A percentile compares a stretch with the other conserved stretches of the same genome.
Conservation (phyloP, 92 coral and sea anemone species). For the Palythoa grandiflora region DNA sequence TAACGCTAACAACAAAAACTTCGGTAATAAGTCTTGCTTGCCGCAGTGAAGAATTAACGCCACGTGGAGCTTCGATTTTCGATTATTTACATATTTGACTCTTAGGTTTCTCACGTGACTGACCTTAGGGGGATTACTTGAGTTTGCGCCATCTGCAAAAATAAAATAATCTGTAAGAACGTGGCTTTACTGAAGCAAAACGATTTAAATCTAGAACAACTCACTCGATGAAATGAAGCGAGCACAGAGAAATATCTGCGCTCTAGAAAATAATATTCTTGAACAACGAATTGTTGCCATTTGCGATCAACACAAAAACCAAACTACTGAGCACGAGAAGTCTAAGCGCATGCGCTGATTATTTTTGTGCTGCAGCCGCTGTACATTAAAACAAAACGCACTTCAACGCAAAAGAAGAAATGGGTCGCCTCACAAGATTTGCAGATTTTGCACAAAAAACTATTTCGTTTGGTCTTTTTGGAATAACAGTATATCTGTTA, state of each 20-base stretch:
- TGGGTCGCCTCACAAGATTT: conserved; percentile 29
- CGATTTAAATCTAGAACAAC: background rate
- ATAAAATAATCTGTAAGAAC: background rate
- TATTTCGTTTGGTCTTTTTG: conserved; percentile 46
- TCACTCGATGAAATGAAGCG: conserved; percentile 35
- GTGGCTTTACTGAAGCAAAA: background rate
- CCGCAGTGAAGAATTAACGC: no score
- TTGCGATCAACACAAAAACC: background rate
- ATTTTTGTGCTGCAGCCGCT: background rate
- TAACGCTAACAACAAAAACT: no score
- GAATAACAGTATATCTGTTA: conserved; percentile 36
- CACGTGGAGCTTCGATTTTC: no score
- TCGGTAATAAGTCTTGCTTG: no score
- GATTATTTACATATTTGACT: background rate
- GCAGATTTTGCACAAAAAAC: conserved; percentile 48
- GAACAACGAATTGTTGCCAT: conserved; percentile 43
- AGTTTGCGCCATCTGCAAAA: conserved; percentile 34
- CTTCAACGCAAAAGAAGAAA: background rate
- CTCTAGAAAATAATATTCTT: background rate
- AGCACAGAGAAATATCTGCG: conserved; percentile 32
- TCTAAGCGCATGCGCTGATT: conserved; percentile 1
- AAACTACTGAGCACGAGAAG: background rate
- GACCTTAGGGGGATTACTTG: conserved; percentile 3
- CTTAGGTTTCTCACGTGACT: background rate
- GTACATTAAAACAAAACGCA: background rate